A percentile compares a stretch with the other conserved stretches of the same genome.
These are phyloP conservation scores for Cyrtonyx montezumae DNA, from an alignment of 2,113 vertebrate species.

Conservation along the genomic window DNA sequence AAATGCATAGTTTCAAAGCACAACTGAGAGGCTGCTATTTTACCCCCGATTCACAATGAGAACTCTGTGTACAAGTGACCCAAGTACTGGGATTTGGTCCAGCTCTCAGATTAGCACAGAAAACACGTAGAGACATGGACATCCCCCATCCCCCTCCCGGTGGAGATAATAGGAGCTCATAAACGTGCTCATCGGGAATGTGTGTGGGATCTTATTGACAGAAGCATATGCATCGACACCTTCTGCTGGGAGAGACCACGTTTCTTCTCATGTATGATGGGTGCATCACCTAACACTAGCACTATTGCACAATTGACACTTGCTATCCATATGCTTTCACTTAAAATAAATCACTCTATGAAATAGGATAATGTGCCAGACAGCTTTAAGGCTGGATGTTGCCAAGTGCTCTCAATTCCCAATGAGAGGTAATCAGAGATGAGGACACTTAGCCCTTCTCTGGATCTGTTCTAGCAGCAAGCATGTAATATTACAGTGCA, in stretches of 20 bases:
- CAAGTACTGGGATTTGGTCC: constrained; percentile 80
- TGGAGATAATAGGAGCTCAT: constrained; percentile 37
- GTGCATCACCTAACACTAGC: not conserved
- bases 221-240: not conserved
- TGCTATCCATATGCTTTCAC: not conserved
- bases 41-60: constrained; percentile 78
- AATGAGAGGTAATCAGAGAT: not conserved
- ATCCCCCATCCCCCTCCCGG: constrained; percentile 46
- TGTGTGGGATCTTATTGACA: not conserved
- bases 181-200: constrained; percentile 25
- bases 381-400: not conserved
- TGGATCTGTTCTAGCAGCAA: not conserved
- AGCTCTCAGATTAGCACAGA: constrained; percentile 83
- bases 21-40: constrained; percentile 78
- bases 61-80: constrained; percentile 83
- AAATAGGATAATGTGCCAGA: not conserved
- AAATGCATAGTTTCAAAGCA: constrained; percentile 81
- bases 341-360: not conserved
- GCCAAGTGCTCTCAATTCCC: not conserved
- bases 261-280: not conserved
- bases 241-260: not conserved
- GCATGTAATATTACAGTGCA: not conserved
- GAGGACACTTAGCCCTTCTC: not conserved
- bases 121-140: constrained; percentile 75
- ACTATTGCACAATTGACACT: not conserved